These are phyloP conservation scores for Ophiodon elongatus DNA, from an alignment of 2,113 vertebrate genomes.

Conservation along the genomic window DNA sequence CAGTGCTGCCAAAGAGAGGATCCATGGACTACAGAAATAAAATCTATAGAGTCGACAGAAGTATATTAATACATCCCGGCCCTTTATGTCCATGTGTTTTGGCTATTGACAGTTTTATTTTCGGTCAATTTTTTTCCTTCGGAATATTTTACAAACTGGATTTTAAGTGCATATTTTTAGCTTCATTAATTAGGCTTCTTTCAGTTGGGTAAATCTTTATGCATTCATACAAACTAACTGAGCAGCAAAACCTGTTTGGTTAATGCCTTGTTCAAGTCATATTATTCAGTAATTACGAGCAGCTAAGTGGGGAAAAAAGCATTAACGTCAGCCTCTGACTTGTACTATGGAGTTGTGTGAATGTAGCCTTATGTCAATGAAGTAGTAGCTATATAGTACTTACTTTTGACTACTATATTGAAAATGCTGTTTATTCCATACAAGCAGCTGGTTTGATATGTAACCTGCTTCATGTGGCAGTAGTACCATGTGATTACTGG, in stretches of 20 bases:
- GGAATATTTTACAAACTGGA: neutral
- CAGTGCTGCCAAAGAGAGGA: neutral
- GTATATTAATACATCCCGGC: neutral
- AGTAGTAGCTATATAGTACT: conserved; percentile 10
- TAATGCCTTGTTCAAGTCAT: neutral
- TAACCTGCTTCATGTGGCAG: neutral
- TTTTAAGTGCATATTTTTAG: neutral
- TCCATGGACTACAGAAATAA: neutral
- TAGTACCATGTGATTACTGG: neutral
- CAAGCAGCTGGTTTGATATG: neutral
- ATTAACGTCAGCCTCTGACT: neutral
- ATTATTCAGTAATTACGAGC: neutral
- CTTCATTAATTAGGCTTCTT: neutral
- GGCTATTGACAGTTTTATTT: neutral
- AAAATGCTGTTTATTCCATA: neutral
- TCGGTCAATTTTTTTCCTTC: neutral
- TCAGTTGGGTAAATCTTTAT: neutral
- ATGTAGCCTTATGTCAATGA: neutral
- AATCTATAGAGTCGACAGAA: neutral
- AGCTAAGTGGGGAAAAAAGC: neutral
- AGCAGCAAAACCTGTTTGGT: conserved; percentile 15
- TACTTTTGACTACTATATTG: neutral
- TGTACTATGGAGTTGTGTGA: neutral
- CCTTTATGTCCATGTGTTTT: neutral
- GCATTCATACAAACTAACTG: neutral